phyloP scores from a whole-genome alignment of 2,113 vertebrate genomes.

The Hydrochoerus hydrochaeris region DNA sequence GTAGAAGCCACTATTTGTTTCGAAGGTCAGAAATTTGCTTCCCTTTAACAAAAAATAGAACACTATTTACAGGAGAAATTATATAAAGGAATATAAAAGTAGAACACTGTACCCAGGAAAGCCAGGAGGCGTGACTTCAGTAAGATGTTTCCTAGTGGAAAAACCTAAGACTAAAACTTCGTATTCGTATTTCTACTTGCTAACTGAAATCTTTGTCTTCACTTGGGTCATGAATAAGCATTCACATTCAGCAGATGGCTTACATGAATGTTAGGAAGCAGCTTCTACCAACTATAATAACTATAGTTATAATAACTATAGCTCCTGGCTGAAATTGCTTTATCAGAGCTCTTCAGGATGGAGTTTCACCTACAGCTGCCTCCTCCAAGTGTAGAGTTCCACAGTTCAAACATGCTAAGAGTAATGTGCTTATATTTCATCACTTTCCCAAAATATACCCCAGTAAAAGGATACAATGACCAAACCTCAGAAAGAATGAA shows the following conservation, averaged over 20 bases:
- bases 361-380: constrained; percentile 50
- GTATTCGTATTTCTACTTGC: neutral
- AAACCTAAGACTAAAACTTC: neutral
- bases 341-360: constrained; percentile 5
- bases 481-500: constrained; percentile 25
- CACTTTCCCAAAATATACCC: constrained; percentile 67
- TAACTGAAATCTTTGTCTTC: constrained; percentile 47
- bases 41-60: neutral
- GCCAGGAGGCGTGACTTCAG: neutral
- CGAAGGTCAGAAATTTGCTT: constrained; percentile 13
- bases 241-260: neutral
- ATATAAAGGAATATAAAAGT: neutral
- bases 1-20: neutral
- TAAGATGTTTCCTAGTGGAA: constrained; percentile 2
- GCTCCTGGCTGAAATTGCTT: constrained; percentile 11
- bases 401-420: constrained; percentile 12
- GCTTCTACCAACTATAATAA: constrained; percentile 25
- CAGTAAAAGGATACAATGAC: constrained; percentile 27
- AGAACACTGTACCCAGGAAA: neutral
- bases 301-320: neutral
- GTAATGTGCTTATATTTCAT: constrained; percentile 32
- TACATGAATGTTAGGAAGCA: constrained; percentile 2
- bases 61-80: constrained; percentile 10
- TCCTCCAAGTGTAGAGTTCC: constrained; percentile 54
- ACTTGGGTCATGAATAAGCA: constrained; percentile 38